Evolutionary conservation across 2,113 vertebrate genomes (phyloP), one percentile per base, ranked within the genome.

Genomic region (Charina bottae): DNA sequence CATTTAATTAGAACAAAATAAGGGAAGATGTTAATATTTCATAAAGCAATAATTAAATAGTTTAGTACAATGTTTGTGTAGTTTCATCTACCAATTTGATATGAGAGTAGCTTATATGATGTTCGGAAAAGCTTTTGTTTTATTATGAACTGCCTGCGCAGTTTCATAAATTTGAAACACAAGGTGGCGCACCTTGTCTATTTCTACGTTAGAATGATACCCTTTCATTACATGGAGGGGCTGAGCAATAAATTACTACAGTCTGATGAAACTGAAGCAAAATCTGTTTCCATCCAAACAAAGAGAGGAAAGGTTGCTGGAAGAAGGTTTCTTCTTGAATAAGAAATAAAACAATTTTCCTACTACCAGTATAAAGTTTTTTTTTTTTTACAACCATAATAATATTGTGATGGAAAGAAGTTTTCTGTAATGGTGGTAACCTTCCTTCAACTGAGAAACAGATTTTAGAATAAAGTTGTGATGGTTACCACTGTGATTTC

Each of bases 101-200:
- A 5, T 37, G 33, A 83, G 55, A 9, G 4, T 2, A 85, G 12
- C 28, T 8, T 78, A 60, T 85, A 0, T 21, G 46, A 87, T 93
- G 9, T 93, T 93, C 12, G 56, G 26, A 10, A 90, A 9, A 28
- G 12, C 55, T 21, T 56, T 86, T 93, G 53, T 53, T 85, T 84
- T 59, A 9, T 24, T 64, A 9, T 58, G 87, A 5, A 11, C 83
- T 68, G 58, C 87, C 4, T 11, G 2, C 72, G 92, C 89, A 46
- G 84, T 55, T 0, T 28, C n/a, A 60, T 0, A 24, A 24, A 59
- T 92, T 94, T 94, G 93, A 94, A 94, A 95, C 98, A 97, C 97
- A 96, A 97, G 98, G 96, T 97, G 98, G 98, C 97, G 96, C 93
- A 96, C 94, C 68, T 13, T 90, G 85, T 93, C 90, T 96, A 87